These are phyloP conservation scores for Paguma larvata DNA, from an alignment of 2,797 vertebrate species.

Conservation along the genomic window DNA sequence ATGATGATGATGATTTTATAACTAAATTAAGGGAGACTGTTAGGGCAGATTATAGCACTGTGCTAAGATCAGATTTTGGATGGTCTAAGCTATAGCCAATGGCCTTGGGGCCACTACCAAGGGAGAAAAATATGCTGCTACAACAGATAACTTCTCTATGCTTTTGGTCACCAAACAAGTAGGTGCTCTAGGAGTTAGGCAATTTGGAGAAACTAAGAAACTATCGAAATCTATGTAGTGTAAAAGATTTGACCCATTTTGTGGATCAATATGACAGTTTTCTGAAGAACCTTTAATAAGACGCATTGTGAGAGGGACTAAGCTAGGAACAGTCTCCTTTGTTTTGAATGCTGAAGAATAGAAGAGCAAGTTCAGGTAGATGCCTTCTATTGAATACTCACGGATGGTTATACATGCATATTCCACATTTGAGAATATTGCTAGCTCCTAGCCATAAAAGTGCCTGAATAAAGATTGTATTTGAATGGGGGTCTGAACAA, in stretches of 20 bases:
- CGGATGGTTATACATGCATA: too few relatives aligned
- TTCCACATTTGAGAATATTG: not conserved
- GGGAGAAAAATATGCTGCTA: not conserved
- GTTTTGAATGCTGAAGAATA: not conserved
- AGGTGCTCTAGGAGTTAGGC: not conserved
- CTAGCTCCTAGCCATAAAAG: not conserved
- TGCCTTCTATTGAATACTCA: not conserved
- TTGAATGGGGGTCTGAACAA: not conserved
- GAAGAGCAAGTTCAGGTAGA: not conserved
- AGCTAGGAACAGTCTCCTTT: not conserved
- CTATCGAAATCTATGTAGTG: not conserved
- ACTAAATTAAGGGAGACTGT: not conserved
- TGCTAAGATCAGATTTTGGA: not conserved
- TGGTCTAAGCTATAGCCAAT: not conserved
- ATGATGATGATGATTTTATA: not conserved
- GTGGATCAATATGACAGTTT: not conserved
- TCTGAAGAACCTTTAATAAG: not conserved
- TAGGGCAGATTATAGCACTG: not conserved
- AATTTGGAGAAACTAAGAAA: not conserved
- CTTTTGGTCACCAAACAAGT: not conserved
- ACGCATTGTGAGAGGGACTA: not conserved
- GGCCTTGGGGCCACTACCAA: not conserved
- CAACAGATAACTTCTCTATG: not conserved
- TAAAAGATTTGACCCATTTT: not conserved
- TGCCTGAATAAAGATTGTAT: not conserved